Percentiles rank a stretch among this genome's conserved stretches.
Conservation (phyloP, 2,888 invertebrate species). For the Pandemis corylana region DNA sequence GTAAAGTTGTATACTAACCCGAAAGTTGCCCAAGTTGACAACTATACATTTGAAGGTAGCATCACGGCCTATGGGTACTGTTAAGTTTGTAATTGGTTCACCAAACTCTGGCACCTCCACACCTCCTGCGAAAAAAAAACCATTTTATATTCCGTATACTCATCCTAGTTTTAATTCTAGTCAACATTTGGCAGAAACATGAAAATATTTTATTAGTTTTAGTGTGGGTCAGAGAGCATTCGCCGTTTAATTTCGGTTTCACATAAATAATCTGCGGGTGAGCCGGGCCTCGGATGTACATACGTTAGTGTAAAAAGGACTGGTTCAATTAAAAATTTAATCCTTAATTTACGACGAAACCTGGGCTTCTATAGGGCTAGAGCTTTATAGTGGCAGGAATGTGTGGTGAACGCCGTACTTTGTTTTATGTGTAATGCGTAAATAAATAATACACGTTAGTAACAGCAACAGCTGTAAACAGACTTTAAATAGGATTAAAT, state of each 20-base stretch:
- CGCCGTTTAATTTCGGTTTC: slow-evolving; percentile 36
- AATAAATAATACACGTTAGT: slow-evolving; percentile 3
- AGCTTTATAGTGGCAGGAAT: slow-evolving; percentile 18
- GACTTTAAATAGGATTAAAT: neutral
- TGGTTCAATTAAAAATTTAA: slow-evolving; percentile 36
- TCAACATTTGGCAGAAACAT: slow-evolving; percentile 10
- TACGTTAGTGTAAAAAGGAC: slow-evolving; percentile 28
- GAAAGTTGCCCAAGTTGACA: slow-evolving; percentile 93
- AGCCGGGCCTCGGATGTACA: slow-evolving; percentile 30
- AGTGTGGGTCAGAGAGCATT: slow-evolving; percentile 21
- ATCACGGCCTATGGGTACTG: slow-evolving; percentile 93
- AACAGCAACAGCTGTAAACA: neutral
- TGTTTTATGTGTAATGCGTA: slow-evolving; percentile 10
- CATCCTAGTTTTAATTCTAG: neutral
- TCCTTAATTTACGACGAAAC: slow-evolving; percentile 28
- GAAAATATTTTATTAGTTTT: slow-evolving; percentile 37
- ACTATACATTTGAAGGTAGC: slow-evolving; percentile 95
- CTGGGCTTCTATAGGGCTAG: slow-evolving; percentile 19
- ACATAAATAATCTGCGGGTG: slow-evolving; percentile 31
- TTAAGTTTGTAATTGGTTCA: slow-evolving; percentile 93
- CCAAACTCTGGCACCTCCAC: slow-evolving; percentile 92
- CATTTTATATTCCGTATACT: slow-evolving; percentile 3
- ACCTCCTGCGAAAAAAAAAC: slow-evolving; percentile 79
- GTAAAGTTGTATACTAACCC: slow-evolving; percentile 86
- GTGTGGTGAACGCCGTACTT: slow-evolving; percentile 10